Evolutionary conservation across 2,888 invertebrate species (phyloP).

Genomic region (Thymelicus lineola): DNA sequence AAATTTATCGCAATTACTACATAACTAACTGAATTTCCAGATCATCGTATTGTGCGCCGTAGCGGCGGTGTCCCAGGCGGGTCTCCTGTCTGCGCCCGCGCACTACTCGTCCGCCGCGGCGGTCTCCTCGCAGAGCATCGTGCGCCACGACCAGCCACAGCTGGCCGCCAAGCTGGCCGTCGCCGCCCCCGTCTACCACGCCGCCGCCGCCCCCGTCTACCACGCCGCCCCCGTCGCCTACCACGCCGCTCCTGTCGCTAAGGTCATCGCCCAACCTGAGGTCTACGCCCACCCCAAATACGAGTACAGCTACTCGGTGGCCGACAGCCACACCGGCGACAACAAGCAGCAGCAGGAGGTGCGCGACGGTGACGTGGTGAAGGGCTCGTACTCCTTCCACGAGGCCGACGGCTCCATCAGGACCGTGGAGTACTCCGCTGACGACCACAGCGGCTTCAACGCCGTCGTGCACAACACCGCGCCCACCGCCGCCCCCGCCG

Average conservation of each 20-base stretch:
- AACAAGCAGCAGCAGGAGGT: slow-evolving; percentile 83
- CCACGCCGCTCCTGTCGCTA: slow-evolving; percentile 3
- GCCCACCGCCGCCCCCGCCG: slow-evolving; percentile 56
- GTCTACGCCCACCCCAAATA: slow-evolving; percentile 68
- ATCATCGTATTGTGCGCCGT: slow-evolving; percentile 54
- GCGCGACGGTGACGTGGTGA: slow-evolving; percentile 82
- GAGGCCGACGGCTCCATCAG: slow-evolving; percentile 84
- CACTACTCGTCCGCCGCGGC: slow-evolving; percentile 66
- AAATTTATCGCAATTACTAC: too few relatives aligned
- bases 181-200: slow-evolving; percentile 52
- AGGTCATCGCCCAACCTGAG: not conserved
- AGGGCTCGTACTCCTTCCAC: slow-evolving; percentile 82
- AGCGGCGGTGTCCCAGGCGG: slow-evolving; percentile 55
- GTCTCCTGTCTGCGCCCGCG: slow-evolving; percentile 60
- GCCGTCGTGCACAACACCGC: slow-evolving; percentile 69
- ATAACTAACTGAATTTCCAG: slow-evolving; percentile 39
- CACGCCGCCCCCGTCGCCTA: slow-evolving; percentile 3
- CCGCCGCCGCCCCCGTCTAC: slow-evolving; percentile 46
- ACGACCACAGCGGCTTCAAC: slow-evolving; percentile 81
- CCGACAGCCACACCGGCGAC: slow-evolving; percentile 85
- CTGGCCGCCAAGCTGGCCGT: slow-evolving; percentile 51
- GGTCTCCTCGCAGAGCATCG: slow-evolving; percentile 67
- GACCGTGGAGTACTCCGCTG: slow-evolving; percentile 83
- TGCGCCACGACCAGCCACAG: slow-evolving; percentile 65
- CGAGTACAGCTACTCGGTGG: slow-evolving; percentile 83